Base-by-base conservation (phyloP, 2,797 vertebrate genomes). In the Microctenopoma steveboyesi region DNA sequence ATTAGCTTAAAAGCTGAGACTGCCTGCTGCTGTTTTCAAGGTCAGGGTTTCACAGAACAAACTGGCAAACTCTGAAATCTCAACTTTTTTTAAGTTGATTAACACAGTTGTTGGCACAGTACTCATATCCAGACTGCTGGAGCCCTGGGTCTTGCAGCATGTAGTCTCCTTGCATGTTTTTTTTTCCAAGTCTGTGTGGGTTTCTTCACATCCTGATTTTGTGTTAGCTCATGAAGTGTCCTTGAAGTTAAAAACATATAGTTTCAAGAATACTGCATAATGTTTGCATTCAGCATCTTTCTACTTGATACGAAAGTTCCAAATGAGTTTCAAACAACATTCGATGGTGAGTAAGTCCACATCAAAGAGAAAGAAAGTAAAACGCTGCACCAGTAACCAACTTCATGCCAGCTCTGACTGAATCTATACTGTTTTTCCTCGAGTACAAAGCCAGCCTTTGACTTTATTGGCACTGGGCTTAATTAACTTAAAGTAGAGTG, bases 401-500 rank as follows among this genome's bases (percentile, higher is more conserved):
- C 57, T 62, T 76, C 54, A 62, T 28, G 54, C 6, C 33, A 45
- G 13, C 62, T 72, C 52, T 3, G 7, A 61, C 43, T 70, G 30
- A 10, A 66, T 57, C 14, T 27, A 13, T 30, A 9, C 35, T 63
- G 35, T 59, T 74, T 61, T 69, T 76, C 53, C 22, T 69, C 4
- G 3, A 76, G 25, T 70, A 73, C 67, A 69, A 33, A 69, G 51
- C 49, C 16, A 22, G 43, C 25, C 64, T 74, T 76, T 73, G 72
- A 55, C 76, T 74, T 74, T 61, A 72, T 62, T 73, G 70, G 62
- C 79, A 37, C 48, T 76, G 75, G 87, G 77, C 75, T 83, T 88
- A 87, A 86, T 91, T 90, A 84, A 79, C 81, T 79, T 28, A 22
- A 59, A 74, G 59, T 14, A 12, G 11, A 12, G 28, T 43, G 33